These are phyloP conservation scores for Erinaceus europaeus DNA, from an alignment of 2,113 vertebrate genomes.

Conservation along the genomic window DNA sequence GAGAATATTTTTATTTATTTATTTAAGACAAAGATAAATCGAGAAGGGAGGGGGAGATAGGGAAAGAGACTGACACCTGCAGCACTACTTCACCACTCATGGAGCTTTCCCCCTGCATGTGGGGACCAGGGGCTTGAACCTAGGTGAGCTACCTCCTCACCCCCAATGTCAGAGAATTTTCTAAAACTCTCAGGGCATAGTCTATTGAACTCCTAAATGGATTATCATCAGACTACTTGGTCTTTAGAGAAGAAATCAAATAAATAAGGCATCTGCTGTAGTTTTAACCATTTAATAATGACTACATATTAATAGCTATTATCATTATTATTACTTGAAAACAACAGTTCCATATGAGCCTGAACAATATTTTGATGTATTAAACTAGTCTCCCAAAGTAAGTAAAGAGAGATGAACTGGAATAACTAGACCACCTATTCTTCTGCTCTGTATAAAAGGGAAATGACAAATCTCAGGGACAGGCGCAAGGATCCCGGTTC, in stretches of 20 bases:
- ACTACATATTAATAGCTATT: not conserved
- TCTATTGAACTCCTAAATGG: not conserved
- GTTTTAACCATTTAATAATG: not conserved
- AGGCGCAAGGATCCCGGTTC: no score
- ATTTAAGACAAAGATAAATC: no score
- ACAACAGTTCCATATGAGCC: not conserved
- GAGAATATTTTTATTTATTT: no score
- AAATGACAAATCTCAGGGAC: no score
- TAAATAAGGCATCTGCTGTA: not conserved
- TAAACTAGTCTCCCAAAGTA: not conserved
- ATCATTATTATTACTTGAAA: not conserved
- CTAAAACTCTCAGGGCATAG: not conserved
- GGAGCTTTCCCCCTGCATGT: no score
- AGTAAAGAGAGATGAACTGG: not conserved
- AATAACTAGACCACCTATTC: not conserved
- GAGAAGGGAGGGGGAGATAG: no score
- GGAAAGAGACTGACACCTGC: no score
- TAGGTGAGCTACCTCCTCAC: no score
- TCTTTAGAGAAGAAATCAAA: constrained; percentile 7
- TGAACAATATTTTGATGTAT: not conserved
- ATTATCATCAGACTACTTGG: not conserved
- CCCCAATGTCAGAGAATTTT: not conserved
- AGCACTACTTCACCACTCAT: no score
- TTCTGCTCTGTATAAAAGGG: not conserved
- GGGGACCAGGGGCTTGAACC: no score